These are phyloP conservation scores for Megatriorchis doriae DNA, from an alignment of 2,113 vertebrate genomes.

Conservation along the genomic window DNA sequence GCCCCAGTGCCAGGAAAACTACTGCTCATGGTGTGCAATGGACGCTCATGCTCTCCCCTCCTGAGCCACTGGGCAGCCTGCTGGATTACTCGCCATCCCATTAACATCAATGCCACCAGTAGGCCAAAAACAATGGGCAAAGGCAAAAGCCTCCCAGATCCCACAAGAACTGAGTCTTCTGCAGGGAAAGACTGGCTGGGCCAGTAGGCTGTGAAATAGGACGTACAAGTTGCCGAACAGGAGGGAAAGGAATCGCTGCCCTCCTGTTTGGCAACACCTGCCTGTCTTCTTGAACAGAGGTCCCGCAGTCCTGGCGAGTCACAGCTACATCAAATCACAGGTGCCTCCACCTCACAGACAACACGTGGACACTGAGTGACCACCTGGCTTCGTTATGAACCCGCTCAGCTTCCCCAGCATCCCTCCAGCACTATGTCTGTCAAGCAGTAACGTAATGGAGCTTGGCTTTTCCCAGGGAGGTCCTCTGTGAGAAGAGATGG, in stretches of 20 bases:
- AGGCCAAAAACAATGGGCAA: background rate
- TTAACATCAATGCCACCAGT: background rate
- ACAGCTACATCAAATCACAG: background rate
- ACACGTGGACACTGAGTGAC: background rate
- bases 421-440: accelerated
- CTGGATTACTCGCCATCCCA: background rate
- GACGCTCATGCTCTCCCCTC: background rate
- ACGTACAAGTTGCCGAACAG: background rate
- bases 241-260: background rate
- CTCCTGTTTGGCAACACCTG: background rate
- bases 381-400: background rate
- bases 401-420: background rate
- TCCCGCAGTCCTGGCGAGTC: accelerated
- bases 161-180: background rate
- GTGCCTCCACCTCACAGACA: background rate
- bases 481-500: background rate
- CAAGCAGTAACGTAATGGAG: background rate
- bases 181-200: background rate
- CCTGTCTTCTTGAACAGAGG: background rate
- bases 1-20: background rate
- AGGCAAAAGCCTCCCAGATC: background rate
- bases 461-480: background rate
- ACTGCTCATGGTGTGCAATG: accelerated
- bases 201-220: background rate
- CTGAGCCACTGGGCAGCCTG: background rate